Evolutionary conservation across 1,140 invertebrate species (phyloP), one percentile per base, ranked within the genome.

Genomic region (Mamestra configurata): DNA sequence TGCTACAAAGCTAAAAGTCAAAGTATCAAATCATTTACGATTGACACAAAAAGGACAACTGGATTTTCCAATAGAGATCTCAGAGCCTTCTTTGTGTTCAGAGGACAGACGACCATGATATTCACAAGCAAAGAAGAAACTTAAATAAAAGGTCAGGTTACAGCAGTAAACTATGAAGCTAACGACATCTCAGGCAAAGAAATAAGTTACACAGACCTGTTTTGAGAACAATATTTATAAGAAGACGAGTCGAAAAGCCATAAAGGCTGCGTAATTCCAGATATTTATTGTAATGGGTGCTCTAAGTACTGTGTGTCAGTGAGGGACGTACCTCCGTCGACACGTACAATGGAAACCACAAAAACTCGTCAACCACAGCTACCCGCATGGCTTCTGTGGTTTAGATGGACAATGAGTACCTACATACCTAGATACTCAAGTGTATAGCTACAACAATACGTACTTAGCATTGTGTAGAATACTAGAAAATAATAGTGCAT

Each of bases 301-400:
- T 2, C 11, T 46, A 22, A 22, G 51, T 59, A 4, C 3, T 27
- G 7, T 59, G 55, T 31, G 13, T 59, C 55, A 59, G 2, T 8
- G 13, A 24, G 59, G 59, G 59, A 61, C 8, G n/a, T 37, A 31
- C 59, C 31, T 61, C 57, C 7, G 13, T 55, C 57, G 22, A 11
- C 11, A 35, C 15, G 31, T 8, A 61, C 59, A 61, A 61, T 61
- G 59, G n/a, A 61, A 61, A 37, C 59, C 59, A 37, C 59, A 46
- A 61, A 37, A 35, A 61, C 59, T 57, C 59, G n/a, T n/a, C 15
- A 61, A 61, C 59, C 31, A 37, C 31, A 35, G 15, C 1, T 3
- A n/a, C 59, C 59, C 31, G 59, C 59, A 61, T 61, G 59, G 59
- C 59, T 61, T 61, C 59, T 61, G 59, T 61, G 59, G 59, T 61